phyloP scores from a whole-genome alignment of 2,113 vertebrate genomes.

The Dolichallabes microphthalmus region DNA sequence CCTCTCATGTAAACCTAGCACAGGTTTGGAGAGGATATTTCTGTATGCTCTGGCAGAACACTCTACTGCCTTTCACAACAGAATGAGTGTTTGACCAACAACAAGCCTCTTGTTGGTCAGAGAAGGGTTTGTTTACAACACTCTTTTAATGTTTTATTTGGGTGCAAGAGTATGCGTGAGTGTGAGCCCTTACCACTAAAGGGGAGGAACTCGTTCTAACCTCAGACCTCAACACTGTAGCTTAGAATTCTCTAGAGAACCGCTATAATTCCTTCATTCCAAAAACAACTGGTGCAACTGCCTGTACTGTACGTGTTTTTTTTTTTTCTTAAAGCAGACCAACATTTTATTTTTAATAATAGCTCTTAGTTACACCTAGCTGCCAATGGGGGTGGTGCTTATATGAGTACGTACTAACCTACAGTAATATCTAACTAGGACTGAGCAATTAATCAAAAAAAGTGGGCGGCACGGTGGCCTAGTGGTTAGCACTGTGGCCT shows the following conservation, averaged over 20 bases:
- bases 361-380: not conserved
- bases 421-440: not conserved
- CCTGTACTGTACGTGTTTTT: not conserved
- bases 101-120: constrained; percentile 40
- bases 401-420: not conserved
- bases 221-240: not conserved
- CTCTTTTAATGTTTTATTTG: not conserved
- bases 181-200: not conserved
- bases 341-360: not conserved
- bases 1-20: constrained; percentile 49
- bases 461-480: too few species aligned
- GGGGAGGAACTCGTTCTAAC: not conserved
- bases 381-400: not conserved
- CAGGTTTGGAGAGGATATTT: not conserved
- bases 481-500: too few species aligned
- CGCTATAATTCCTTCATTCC: not conserved
- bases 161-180: not conserved
- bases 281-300: not conserved
- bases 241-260: not conserved
- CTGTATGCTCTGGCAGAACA: not conserved
- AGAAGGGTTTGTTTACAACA: constrained; percentile 54
- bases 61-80: not conserved
- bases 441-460: too few species aligned
- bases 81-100: constrained; percentile 44
- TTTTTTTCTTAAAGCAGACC: not conserved